Base-by-base conservation (phyloP, 2,888 invertebrate species). In the Tryphoninae sp. region DNA sequence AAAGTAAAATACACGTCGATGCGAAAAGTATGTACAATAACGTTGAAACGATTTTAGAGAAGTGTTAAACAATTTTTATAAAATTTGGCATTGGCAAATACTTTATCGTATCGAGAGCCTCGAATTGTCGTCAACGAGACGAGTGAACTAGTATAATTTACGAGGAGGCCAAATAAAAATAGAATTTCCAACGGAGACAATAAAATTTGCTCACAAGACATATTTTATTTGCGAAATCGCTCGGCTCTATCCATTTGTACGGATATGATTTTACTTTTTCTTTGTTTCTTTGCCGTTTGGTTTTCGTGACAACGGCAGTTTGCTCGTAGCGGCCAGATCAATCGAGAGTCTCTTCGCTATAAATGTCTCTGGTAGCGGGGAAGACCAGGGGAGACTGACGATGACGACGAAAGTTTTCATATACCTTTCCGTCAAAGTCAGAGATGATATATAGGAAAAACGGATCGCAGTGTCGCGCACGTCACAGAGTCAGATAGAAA, bases 291-390 rank as follows among this genome's bases (percentile, higher is more conserved):
- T 16, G 40, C 22, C 67, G 74, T 67, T 73, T 76, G 79, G 45
- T 85, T 74, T 69, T 83, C 84, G 84, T 86, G 87, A 85, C 87
- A 84, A 53, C 84, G 86, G 82, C 84, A 83, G 85, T 86, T 86
- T 80, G 80, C 68, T 62, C 82, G 78, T 78, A 79, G 80, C 49
- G 83, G 84, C 33, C 84, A 87, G 84, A 88, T 88, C 87, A 88
- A 88, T 88, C 87, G 88, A 82, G 86, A 84, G 84, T 73, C 83
- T 84, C 83, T 78, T 78, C 68, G 81, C 82, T 85, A 86, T 85
- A 86, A 87, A 85, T 86, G 86, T 85, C 81, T 73, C 80, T 72
- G 23, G 49, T 67, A 2, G 13, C 6, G n/a, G 2, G 53, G 53
- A 61, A 26, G 53, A n/a, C 23, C n/a, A 22, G 62, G 73, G 62